These are phyloP conservation scores for Alloscopus bannaensis DNA, from an alignment of 2,888 invertebrate species.

Conservation along the genomic window DNA sequence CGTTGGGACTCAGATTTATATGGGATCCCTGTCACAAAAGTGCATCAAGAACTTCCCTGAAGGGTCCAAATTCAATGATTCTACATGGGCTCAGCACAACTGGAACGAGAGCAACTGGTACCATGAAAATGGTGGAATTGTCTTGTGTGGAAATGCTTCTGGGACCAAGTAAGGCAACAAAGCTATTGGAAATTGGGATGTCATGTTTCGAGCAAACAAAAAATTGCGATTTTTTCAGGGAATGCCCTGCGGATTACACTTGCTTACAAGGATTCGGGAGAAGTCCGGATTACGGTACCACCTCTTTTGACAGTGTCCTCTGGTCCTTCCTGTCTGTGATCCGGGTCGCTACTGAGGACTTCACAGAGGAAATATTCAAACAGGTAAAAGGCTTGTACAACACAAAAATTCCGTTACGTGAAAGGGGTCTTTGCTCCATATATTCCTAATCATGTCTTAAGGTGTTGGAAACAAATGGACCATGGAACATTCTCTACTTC, in stretches of 20 bases:
- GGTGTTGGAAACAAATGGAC: constrained; percentile 36
- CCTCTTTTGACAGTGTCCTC: constrained; percentile 57
- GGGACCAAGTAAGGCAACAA: constrained; percentile 28
- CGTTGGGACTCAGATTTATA: constrained; percentile 45
- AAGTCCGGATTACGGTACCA: constrained; percentile 59
- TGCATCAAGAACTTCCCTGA: constrained; percentile 35
- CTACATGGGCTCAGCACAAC: constrained; percentile 24
- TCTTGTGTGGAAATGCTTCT: constrained; percentile 47
- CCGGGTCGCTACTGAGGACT: constrained; percentile 60
- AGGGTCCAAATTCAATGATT: constrained; percentile 3
- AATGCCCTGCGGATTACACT: constrained; percentile 45
- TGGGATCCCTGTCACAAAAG: constrained; percentile 55
- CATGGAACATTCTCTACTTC: constrained; percentile 50
- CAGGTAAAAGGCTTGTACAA: constrained; percentile 19
- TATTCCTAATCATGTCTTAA: not conserved
- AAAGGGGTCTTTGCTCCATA: not conserved
- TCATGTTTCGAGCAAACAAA: not conserved
- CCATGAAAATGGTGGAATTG: constrained; percentile 17
- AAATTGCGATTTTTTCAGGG: constrained; percentile 10
- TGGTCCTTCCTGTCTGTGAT: constrained; percentile 55
- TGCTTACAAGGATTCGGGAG: constrained; percentile 54
- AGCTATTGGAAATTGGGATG: not conserved
- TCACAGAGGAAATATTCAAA: constrained; percentile 48
- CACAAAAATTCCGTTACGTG: not conserved
- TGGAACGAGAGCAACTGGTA: constrained; percentile 46